Conservation (phyloP, 2,113 vertebrate genomes). For the Numenius arquata region DNA sequence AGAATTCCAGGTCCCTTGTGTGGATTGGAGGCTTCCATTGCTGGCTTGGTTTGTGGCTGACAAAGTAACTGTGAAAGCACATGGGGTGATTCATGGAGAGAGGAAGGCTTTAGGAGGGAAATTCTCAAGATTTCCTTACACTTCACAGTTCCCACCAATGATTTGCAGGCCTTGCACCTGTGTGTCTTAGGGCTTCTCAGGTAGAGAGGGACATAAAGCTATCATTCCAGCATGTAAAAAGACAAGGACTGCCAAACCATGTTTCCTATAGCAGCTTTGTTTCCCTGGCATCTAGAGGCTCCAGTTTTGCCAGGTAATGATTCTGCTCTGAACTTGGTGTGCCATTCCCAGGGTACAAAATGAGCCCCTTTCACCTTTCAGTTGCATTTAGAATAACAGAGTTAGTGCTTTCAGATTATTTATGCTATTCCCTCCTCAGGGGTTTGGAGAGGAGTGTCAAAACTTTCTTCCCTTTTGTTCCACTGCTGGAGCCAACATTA, state of each 20-base stretch:
- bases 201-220: background rate
- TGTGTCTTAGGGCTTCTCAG: background rate
- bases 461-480: background rate
- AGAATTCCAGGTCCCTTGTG: background rate
- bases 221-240: background rate
- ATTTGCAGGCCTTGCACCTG: background rate
- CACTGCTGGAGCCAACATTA: background rate
- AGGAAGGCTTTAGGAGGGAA: background rate
- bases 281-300: background rate
- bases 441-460: background rate
- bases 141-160: background rate
- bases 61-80: background rate
- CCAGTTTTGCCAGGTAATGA: background rate
- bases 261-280: conserved; percentile 4
- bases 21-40: background rate
- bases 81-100: background rate
- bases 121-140: background rate
- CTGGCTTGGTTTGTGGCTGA: background rate
- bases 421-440: background rate
- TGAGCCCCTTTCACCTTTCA: background rate
- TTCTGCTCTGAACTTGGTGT: background rate
- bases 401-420: background rate
- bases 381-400: background rate
- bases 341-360: background rate
- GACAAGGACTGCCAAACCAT: background rate